These are phyloP conservation scores for Hyles vespertilio DNA, from an alignment of 1,140 invertebrate genomes.

Conservation along the genomic window DNA sequence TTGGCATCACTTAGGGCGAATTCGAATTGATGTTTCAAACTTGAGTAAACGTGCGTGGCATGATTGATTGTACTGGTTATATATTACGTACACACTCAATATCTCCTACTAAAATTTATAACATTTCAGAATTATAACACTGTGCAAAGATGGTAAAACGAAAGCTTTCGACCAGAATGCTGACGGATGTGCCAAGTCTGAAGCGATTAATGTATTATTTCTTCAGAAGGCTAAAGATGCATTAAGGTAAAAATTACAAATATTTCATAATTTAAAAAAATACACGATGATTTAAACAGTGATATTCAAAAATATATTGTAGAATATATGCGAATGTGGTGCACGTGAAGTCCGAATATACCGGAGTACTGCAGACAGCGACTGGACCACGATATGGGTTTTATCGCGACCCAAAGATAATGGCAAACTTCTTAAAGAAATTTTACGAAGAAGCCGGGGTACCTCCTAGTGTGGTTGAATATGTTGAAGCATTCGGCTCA, in stretches of 20 bases:
- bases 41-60: no score
- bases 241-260: constrained; percentile 64
- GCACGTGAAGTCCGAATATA: constrained; percentile 78
- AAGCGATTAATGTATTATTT: constrained; percentile 84
- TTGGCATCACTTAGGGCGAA: no score
- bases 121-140: constrained; percentile 74
- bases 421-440: constrained; percentile 75
- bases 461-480: constrained; percentile 79
- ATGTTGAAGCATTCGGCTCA: constrained; percentile 87
- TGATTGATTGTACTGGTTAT: no score
- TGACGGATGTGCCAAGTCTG: constrained; percentile 81
- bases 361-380: constrained; percentile 28
- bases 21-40: no score
- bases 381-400: constrained; percentile 49
- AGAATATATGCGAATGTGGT: constrained; percentile 81
- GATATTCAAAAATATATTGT: not conserved
- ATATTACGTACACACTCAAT: no score
- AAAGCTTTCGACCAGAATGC: constrained; percentile 88
- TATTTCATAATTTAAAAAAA: no score
- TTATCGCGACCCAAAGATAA: constrained; percentile 76
- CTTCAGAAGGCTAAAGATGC: constrained; percentile 87
- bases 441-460: constrained; percentile 80
- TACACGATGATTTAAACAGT: no score
- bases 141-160: constrained; percentile 84
- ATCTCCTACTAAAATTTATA: not conserved